Evolutionary conservation across 1,140 invertebrate genomes (phyloP).

Genomic region (Pseudachorutes palmiensis): DNA sequence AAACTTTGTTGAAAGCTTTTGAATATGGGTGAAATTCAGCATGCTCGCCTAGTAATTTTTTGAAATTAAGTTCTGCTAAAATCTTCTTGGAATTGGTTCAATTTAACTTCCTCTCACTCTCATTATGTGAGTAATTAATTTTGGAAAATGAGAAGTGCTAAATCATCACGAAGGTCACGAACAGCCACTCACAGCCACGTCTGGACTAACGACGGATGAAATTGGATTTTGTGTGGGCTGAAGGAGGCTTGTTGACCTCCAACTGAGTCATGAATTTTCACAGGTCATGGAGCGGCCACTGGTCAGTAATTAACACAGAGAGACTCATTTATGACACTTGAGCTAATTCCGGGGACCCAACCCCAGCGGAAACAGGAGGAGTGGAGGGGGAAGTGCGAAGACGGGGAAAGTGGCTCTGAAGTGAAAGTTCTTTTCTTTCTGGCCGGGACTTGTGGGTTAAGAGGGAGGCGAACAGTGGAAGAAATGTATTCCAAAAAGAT

Average conservation of each 20-base stretch:
- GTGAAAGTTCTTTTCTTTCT: background rate
- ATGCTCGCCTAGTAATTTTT: no score
- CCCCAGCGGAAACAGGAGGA: background rate
- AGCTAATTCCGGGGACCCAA: background rate
- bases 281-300: no score
- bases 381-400: background rate
- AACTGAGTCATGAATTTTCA: no score
- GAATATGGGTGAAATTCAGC: no score
- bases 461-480: background rate
- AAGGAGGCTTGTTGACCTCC: no score
- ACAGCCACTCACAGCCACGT: background rate
- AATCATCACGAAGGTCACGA: background rate
- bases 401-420: background rate
- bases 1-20: no score
- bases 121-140: background rate
- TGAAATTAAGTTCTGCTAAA: no score
- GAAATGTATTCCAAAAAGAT: slow-evolving; percentile 21
- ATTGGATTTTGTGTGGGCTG: no score
- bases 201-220: background rate
- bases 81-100: no score
- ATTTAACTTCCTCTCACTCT: no score
- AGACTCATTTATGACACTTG: slow-evolving; percentile 5
- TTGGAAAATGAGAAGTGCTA: background rate
- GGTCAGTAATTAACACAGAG: background rate
- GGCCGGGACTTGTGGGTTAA: background rate